Percentiles rank a stretch among this genome's conserved stretches.
Evolutionary conservation across 2,797 vertebrate genomes (phyloP).

Genomic region (Siniperca scherzeri): DNA sequence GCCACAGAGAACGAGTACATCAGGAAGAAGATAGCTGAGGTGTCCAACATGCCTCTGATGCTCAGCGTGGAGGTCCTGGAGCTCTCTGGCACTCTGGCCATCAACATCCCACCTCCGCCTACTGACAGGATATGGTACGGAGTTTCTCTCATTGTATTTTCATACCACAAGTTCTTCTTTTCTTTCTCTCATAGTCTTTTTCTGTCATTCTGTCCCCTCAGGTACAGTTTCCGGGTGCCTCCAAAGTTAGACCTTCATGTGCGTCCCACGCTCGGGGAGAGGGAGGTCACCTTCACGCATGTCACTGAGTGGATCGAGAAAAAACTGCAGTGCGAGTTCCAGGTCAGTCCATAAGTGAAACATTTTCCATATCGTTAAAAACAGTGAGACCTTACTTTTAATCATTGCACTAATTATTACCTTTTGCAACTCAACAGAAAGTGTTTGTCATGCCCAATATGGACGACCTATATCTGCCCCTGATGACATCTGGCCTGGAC

Average conservation of each 20-base stretch:
- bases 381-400: not conserved
- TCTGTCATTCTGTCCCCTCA: constrained; percentile 35
- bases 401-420: not conserved
- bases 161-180: not conserved
- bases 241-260: constrained; percentile 91
- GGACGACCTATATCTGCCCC: constrained; percentile 91
- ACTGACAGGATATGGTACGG: constrained; percentile 92
- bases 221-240: constrained; percentile 89
- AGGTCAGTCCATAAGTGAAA: constrained; percentile 80
- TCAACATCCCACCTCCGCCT: constrained; percentile 92
- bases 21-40: constrained; percentile 92
- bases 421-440: constrained; percentile 83
- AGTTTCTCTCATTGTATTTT: not conserved
- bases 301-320: constrained; percentile 93
- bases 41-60: constrained; percentile 91
- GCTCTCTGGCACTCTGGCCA: constrained; percentile 87
- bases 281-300: constrained; percentile 91
- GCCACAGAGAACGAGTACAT: constrained; percentile 93
- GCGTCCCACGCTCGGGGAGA: constrained; percentile 89
- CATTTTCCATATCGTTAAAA: not conserved
- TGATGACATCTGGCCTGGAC: constrained; percentile 90
- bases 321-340: constrained; percentile 91
- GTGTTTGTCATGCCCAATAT: constrained; percentile 94
- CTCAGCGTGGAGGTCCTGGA: constrained; percentile 91
- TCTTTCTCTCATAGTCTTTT: not conserved